Base-by-base conservation (phyloP, 2,113 vertebrate genomes). In the Clarias macrocephalus region DNA sequence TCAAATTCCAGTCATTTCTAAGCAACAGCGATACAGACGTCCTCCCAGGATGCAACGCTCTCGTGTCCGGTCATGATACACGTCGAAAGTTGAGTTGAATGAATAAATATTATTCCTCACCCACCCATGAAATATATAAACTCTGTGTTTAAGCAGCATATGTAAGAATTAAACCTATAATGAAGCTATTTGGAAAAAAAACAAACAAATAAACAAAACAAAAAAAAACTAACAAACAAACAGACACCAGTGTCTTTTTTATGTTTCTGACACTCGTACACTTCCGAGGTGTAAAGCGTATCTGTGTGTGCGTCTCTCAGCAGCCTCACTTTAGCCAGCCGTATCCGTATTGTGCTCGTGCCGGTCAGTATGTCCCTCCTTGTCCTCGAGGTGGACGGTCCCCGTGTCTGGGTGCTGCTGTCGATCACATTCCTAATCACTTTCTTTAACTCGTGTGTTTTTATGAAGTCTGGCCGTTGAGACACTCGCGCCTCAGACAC, bases 401-500 rank as follows among this genome's bases (percentile, higher is more conserved):
- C 91, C 0, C 23, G 30, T 82, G 62, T 80, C 85, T 86, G 86
- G 92, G 91, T 90, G 89, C 91, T 91, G 92, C 90, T 90, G 90
- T 93, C 93, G 87, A 89, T 92, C 84, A 90, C 91, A 90, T 91
- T 90, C 90, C 90, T 89, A 86, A 86, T 89, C 87, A 59, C 68
- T 65, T 19, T 68, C 56, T 70, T 83, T 48, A 7, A 18, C 81
- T 80, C 86, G 33, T 16, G 81, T 89, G 90, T 89, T 91, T 92
- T 93, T 97, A 96, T 91, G 97, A 95, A 91, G 94, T 91, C 94
- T 96, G 97, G 94, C 98, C 97, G 85, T 97, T 98, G 95, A 99
- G 97, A 94, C 98, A 99, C 92, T 99, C 98, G 0, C 98, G 96
- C 92, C 99, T 97, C 93, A 97, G 97, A 91, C 98, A 99, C 94